These are phyloP conservation scores for Pilophorus perplexus DNA, from an alignment of 2,888 invertebrate genomes.

Conservation along the genomic window DNA sequence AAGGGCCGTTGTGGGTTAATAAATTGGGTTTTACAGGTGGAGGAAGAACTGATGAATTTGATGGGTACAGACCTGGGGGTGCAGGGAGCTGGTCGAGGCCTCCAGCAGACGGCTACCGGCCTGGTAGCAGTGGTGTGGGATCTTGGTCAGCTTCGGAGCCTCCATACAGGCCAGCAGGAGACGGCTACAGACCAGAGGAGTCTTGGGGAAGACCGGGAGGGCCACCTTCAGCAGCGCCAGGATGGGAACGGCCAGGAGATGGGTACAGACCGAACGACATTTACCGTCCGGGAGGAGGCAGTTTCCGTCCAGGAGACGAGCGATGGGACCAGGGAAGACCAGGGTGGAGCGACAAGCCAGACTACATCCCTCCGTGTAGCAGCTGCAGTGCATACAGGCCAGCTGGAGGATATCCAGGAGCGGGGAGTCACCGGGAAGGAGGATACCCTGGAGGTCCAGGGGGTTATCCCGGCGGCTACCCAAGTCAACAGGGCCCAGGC, in stretches of 20 bases:
- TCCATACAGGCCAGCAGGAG: slow-evolving; percentile 7
- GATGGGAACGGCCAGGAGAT: slow-evolving; percentile 6
- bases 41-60: slow-evolving; percentile 21
- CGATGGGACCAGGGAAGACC: slow-evolving; percentile 16
- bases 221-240: not conserved
- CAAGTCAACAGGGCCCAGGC: not conserved
- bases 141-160: slow-evolving; percentile 2
- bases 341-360: slow-evolving; percentile 16
- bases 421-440: slow-evolving; percentile 3
- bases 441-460: slow-evolving; percentile 1
- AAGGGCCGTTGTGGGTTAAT: too few species aligned
- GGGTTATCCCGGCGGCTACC: slow-evolving; percentile 10
- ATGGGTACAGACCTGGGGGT: slow-evolving; percentile 25
- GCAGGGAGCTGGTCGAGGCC: slow-evolving; percentile 26
- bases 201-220: slow-evolving; percentile 9
- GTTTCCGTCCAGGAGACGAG: slow-evolving; percentile 28
- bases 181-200: slow-evolving; percentile 21
- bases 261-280: slow-evolving; percentile 31
- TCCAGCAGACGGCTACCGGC: slow-evolving; percentile 14
- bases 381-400: slow-evolving; percentile 26
- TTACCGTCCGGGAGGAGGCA: slow-evolving; percentile 20
- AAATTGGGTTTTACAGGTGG: slow-evolving; percentile 14
- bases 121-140: not conserved
- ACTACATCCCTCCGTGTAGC: slow-evolving; percentile 26
- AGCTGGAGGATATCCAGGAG: slow-evolving; percentile 21